phyloP scores from a whole-genome alignment of 2,888 invertebrate species.

The Rhagonycha lutea region DNA sequence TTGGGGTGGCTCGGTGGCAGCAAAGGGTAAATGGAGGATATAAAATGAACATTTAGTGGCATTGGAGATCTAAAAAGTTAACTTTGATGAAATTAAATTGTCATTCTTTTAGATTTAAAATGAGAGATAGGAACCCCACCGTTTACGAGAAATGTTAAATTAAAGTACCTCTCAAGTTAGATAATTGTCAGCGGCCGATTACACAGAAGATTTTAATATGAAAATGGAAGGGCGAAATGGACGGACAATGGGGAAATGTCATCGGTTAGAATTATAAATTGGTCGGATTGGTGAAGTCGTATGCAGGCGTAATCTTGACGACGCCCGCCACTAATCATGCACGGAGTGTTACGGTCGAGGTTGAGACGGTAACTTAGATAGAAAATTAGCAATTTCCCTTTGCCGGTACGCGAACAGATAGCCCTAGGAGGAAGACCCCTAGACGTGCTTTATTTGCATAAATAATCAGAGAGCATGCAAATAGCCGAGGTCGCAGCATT shows the following conservation, averaged over 20 bases:
- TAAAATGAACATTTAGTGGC: slow-evolving; percentile 46
- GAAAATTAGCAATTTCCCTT: slow-evolving; percentile 55
- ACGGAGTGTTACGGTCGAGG: slow-evolving; percentile 28
- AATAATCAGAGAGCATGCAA: slow-evolving; percentile 57
- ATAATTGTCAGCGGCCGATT: slow-evolving; percentile 29
- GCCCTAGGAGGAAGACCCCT: slow-evolving; percentile 46
- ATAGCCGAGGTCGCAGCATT: slow-evolving; percentile 54
- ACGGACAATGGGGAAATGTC: slow-evolving; percentile 13
- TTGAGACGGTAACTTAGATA: slow-evolving; percentile 45
- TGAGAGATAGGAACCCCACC: slow-evolving; percentile 31
- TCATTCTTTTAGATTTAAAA: slow-evolving; percentile 45
- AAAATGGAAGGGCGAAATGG: not conserved
- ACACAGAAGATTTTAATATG: slow-evolving; percentile 14
- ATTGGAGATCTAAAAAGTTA: slow-evolving; percentile 48
- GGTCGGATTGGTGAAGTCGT: slow-evolving; percentile 15
- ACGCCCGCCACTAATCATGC: slow-evolving; percentile 30
- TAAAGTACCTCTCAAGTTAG: slow-evolving; percentile 35
- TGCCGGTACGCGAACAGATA: slow-evolving; percentile 40
- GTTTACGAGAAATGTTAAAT: slow-evolving; percentile 35
- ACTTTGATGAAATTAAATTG: slow-evolving; percentile 48
- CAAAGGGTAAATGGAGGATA: slow-evolving; percentile 46
- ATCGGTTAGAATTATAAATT: slow-evolving; percentile 21
- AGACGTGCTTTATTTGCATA: slow-evolving; percentile 55
- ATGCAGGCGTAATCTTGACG: slow-evolving; percentile 20
- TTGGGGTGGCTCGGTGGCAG: slow-evolving; percentile 37